Conservation (phyloP, 2,797 vertebrate species). For the Eupleurogrammus muticus region DNA sequence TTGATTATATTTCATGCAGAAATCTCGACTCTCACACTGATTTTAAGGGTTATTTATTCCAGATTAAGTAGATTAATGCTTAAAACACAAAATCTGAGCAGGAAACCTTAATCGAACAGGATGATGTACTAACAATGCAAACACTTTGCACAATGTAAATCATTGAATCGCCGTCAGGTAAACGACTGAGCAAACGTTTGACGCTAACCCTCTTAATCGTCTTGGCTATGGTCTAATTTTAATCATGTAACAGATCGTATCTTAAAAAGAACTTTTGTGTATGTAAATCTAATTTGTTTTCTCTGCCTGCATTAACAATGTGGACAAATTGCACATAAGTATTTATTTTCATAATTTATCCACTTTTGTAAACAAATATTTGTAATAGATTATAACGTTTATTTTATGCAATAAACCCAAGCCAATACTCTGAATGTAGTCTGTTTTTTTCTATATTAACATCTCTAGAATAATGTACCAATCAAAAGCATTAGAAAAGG, state of each 20-base stretch:
- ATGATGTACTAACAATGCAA: conserved; percentile 19
- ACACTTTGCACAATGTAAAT: conserved; percentile 3
- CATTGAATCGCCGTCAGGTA: conserved; percentile 14
- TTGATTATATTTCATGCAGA: background rate
- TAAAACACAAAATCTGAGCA: conserved; percentile 21
- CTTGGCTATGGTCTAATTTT: conserved; percentile 32
- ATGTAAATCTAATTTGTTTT: conserved; percentile 45
- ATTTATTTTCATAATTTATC: conserved; percentile 84
- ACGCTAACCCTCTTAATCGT: conserved; percentile 25
- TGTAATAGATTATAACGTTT: conserved; percentile 69
- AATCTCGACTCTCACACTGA: conserved; percentile 14
- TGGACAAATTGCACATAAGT: conserved; percentile 69
- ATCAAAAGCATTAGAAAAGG: background rate
- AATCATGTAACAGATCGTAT: conserved; percentile 24
- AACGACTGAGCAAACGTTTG: conserved; percentile 1
- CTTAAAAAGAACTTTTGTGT: conserved; percentile 32
- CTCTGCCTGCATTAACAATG: conserved; percentile 62
- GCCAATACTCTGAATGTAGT: conserved; percentile 24
- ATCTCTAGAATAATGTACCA: background rate
- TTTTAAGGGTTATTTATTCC: conserved; percentile 43
- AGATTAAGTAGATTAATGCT: conserved; percentile 13
- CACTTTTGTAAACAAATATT: conserved; percentile 75
- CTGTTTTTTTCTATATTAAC: conserved; percentile 23
- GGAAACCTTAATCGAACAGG: conserved; percentile 46
- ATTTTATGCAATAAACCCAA: conserved; percentile 77